Percentiles rank a stretch among this genome's conserved stretches.
Evolutionary conservation across 2,888 invertebrate genomes (phyloP).

Genomic region (Cantharis rustica): DNA sequence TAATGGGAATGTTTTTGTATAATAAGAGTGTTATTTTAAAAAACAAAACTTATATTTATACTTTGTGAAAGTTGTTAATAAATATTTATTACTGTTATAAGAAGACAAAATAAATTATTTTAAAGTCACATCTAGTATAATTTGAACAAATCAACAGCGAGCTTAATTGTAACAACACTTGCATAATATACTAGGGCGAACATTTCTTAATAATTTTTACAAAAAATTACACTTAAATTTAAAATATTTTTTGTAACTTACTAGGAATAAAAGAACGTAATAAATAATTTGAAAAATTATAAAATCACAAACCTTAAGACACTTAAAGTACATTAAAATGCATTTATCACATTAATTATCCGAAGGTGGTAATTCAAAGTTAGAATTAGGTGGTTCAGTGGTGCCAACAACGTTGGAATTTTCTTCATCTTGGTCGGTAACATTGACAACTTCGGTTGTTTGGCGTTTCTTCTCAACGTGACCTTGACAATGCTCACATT

Average conservation of each 20-base stretch:
- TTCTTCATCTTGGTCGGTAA: background rate
- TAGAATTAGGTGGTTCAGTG: background rate
- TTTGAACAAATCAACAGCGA: background rate
- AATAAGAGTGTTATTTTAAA: constrained; percentile 16
- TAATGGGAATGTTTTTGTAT: constrained; percentile 23
- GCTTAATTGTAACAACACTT: background rate
- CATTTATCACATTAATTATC: background rate
- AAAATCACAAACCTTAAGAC: constrained; percentile 29
- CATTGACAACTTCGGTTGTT: constrained; percentile 3
- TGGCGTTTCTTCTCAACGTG: constrained; percentile 69
- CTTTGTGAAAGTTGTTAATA: constrained; percentile 25
- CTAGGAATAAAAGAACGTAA: constrained; percentile 9
- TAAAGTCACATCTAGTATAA: background rate
- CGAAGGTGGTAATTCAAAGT: background rate
- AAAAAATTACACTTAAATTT: background rate
- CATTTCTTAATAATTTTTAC: background rate
- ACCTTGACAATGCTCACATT: constrained; percentile 86
- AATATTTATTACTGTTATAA: constrained; percentile 24
- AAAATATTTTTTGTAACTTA: background rate
- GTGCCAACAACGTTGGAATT: background rate
- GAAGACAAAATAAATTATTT: background rate
- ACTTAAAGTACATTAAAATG: constrained; percentile 18
- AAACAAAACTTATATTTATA: constrained; percentile 28
- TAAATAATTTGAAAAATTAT: background rate
- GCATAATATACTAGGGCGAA: background rate